These are phyloP conservation scores for Agrotis clavis DNA, from an alignment of 2,888 invertebrate genomes.

Conservation along the genomic window DNA sequence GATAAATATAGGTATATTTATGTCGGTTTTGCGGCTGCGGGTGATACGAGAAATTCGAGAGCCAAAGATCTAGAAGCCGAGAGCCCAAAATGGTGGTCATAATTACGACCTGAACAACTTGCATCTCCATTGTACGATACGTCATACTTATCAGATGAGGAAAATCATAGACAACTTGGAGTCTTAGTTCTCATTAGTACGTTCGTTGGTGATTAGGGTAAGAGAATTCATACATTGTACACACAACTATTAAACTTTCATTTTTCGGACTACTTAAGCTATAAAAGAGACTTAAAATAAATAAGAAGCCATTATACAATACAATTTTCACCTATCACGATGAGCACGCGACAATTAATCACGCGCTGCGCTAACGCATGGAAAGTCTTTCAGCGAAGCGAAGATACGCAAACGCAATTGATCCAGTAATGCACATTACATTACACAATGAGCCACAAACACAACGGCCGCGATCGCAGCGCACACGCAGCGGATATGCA, in stretches of 20 bases:
- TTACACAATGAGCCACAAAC: conserved; percentile 21
- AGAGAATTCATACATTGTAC: background rate
- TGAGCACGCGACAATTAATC: conserved; percentile 15
- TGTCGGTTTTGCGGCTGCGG: too few relatives aligned
- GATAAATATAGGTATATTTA: too few relatives aligned
- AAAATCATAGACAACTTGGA: background rate
- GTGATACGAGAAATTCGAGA: background rate
- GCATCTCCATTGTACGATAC: background rate
- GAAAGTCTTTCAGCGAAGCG: conserved; percentile 37
- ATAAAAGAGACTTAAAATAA: background rate
- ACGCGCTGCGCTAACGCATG: conserved; percentile 29
- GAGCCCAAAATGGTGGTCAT: background rate
- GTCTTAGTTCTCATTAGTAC: background rate
- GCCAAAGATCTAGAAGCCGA: background rate
- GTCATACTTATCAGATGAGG: background rate
- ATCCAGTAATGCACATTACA: conserved; percentile 49
- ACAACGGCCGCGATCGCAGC: conserved; percentile 30
- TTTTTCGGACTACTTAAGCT: background rate
- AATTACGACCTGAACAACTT: background rate
- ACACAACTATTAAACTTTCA: background rate
- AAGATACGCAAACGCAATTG: conserved; percentile 21
- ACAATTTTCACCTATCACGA: conserved; percentile 23
- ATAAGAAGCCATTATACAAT: conserved; percentile 2
- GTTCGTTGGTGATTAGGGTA: background rate
- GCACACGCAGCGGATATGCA: conserved; percentile 58